A percentile compares a stretch with the other conserved stretches of the same genome.
Evolutionary conservation across 2,888 invertebrate genomes (phyloP).

Genomic region (Aleiodes leptofemur): DNA sequence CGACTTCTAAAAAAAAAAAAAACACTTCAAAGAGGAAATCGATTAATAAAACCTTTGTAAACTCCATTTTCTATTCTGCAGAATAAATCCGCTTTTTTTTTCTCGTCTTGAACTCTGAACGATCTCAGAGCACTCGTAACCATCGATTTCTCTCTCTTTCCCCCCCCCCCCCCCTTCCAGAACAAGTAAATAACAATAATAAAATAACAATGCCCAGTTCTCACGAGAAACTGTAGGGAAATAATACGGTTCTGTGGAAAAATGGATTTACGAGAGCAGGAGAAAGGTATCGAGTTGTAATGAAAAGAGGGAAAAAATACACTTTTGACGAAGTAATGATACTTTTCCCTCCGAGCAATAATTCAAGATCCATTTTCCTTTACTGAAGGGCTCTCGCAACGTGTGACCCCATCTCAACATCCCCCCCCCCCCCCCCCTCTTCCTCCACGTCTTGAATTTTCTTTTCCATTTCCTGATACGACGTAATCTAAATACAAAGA

Average conservation of each 20-base stretch:
- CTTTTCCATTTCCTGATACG: no score
- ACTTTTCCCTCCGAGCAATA: conserved; percentile 4
- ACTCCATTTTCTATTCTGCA: no score
- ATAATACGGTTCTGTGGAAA: no score
- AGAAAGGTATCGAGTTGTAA: neutral
- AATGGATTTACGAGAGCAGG: neutral
- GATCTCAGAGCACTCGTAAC: no score
- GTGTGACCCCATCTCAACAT: conserved; percentile 1
- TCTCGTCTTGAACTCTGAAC: no score
- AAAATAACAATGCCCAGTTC: neutral
- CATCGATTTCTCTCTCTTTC: no score
- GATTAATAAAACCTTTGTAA: conserved; percentile 2
- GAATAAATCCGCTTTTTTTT: no score
- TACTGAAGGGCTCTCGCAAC: neutral
- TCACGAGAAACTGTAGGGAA: neutral
- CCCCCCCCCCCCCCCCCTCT: no score
- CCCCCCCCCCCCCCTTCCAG: no score
- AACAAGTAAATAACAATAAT: no score
- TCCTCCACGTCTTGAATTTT: no score
- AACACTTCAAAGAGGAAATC: neutral
- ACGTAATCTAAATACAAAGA: conserved; percentile 17
- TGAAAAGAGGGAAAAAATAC: neutral
- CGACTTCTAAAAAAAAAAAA: neutral
- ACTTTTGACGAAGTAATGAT: neutral
- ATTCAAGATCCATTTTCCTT: neutral